Conservation (phyloP, 2,113 vertebrate species). For the Campylorhamphus procurvoides region DNA sequence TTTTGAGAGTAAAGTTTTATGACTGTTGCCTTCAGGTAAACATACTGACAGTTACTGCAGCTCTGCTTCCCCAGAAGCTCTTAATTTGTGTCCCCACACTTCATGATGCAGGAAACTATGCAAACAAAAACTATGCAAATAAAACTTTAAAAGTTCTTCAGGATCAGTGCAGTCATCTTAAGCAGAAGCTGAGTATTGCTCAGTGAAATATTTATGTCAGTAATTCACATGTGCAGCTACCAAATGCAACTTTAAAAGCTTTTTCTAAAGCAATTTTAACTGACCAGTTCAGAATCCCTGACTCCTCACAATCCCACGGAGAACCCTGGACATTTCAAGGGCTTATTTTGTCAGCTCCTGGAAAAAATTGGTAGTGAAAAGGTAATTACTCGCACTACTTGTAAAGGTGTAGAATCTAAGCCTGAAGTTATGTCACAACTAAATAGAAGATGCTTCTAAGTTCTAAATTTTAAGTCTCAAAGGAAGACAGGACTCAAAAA, state of each 20-base stretch:
- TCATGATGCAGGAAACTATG: neutral
- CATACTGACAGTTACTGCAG: neutral
- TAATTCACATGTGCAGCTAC: neutral
- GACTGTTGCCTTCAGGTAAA: neutral
- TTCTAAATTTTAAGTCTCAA: neutral
- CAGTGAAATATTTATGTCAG: neutral
- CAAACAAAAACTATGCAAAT: neutral
- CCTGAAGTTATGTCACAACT: neutral
- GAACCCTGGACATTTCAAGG: neutral
- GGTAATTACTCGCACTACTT: neutral
- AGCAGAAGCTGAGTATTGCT: neutral
- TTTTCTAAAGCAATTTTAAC: neutral
- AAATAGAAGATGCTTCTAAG: rapidly evolving
- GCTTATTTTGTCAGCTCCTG: neutral
- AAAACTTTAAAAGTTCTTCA: neutral
- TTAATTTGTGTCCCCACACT: neutral
- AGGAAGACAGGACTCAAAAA: neutral
- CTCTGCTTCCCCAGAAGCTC: neutral
- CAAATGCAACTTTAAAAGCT: neutral
- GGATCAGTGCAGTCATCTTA: neutral
- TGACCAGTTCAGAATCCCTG: neutral
- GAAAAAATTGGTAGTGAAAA: neutral
- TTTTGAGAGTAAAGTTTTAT: neutral
- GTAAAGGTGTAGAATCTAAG: neutral
- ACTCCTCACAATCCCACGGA: neutral